Evolutionary conservation across 2,888 invertebrate species (phyloP).

Genomic region (Seladonia tumulorum): DNA sequence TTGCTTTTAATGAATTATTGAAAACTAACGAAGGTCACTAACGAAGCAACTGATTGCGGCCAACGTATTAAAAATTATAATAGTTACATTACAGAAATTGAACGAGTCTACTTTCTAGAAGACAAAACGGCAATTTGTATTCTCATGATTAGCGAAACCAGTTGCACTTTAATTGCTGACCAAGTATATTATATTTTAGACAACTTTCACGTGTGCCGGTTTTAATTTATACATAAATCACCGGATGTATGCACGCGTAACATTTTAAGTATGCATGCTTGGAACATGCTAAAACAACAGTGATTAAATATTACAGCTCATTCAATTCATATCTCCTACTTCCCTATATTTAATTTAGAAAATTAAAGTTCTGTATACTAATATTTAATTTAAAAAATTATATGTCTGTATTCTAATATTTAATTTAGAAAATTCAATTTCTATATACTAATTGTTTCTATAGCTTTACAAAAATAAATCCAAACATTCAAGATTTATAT

Average conservation of each 20-base stretch:
- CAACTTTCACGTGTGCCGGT: background rate
- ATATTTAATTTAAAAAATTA: too few species aligned
- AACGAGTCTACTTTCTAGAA: background rate
- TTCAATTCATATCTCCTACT: too few species aligned
- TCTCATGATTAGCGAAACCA: background rate
- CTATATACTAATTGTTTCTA: too few species aligned
- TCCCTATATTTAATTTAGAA: too few species aligned
- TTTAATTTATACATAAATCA: background rate
- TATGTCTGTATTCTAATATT: too few species aligned
- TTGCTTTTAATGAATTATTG: background rate
- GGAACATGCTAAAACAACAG: background rate
- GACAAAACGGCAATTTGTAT: background rate
- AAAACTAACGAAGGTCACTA: background rate
- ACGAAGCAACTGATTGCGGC: background rate
- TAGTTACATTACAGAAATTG: background rate
- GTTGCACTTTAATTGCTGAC: background rate
- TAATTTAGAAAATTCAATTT: too few species aligned
- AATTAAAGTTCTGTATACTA: too few species aligned
- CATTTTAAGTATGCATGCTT: background rate
- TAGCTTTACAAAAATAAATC: too few species aligned
- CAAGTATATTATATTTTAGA: background rate
- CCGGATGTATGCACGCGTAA: background rate
- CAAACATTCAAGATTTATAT: too few species aligned
- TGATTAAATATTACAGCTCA: too few species aligned
- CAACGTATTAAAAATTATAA: background rate